These are phyloP conservation scores for Xestia rhomboidea DNA, from an alignment of 2,888 invertebrate species.

Conservation along the genomic window DNA sequence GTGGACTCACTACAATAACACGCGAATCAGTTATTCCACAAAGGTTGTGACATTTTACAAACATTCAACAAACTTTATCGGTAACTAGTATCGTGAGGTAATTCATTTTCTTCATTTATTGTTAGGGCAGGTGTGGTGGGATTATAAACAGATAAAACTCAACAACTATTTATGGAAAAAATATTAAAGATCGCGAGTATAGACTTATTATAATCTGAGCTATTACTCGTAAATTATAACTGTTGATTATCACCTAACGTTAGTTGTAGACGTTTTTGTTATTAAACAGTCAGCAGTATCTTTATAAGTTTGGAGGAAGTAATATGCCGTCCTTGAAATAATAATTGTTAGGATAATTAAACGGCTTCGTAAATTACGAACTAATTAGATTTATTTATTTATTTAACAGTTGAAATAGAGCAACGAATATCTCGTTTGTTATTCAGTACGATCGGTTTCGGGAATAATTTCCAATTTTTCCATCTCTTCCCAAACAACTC, in stretches of 20 bases:
- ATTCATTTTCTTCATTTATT: conserved; percentile 39
- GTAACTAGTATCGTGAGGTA: conserved; percentile 20
- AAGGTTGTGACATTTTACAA: conserved; percentile 55
- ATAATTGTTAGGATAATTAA: not conserved
- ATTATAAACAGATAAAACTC: conserved; percentile 11
- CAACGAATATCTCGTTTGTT: not conserved
- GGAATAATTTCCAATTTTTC: conserved; percentile 68
- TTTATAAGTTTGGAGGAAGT: not conserved
- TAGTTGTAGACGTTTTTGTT: not conserved
- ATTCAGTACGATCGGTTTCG: conserved; percentile 39
- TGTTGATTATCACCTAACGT: not conserved
- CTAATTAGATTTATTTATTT: not conserved
- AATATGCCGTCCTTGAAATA: not conserved
- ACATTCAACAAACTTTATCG: conserved; percentile 49
- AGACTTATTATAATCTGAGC: not conserved
- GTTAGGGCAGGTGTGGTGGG: conserved; percentile 3
- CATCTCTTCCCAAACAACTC: conserved; percentile 87
- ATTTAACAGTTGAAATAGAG: not conserved
- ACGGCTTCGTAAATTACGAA: not conserved
- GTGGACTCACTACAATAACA: conserved; percentile 35
- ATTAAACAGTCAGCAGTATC: not conserved
- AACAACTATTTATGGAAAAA: not conserved
- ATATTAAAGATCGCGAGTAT: not conserved
- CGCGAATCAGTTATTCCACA: conserved; percentile 53
- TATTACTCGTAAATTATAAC: not conserved